A percentile compares a stretch with the other conserved stretches of the same genome.
phyloP scores from a whole-genome alignment of 2,113 vertebrate genomes.

The Microcebus murinus region DNA sequence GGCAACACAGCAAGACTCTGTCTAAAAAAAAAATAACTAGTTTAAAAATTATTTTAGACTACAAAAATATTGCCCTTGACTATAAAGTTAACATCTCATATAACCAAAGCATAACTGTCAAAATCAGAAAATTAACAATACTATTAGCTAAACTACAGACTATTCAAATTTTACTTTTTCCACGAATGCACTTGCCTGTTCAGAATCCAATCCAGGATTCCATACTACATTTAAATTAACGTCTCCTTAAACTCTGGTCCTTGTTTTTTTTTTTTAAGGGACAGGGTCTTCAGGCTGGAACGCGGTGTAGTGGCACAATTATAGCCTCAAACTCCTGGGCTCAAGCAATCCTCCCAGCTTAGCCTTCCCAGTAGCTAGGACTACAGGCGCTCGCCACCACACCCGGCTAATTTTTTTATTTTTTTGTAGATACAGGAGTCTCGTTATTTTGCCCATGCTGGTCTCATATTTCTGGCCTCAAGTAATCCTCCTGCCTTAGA shows the following conservation, averaged over 20 bases:
- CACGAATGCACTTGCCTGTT: background rate
- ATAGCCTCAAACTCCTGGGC: no score
- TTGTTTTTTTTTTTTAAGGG: background rate
- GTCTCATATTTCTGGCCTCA: no score
- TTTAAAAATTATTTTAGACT: background rate
- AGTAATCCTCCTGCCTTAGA: no score
- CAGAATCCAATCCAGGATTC: background rate
- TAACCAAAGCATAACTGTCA: background rate
- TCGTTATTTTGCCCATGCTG: no score
- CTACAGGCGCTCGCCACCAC: no score
- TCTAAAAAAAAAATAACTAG: background rate
- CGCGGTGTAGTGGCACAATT: no score
- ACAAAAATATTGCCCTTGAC: background rate
- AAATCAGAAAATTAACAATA: background rate
- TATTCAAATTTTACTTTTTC: background rate
- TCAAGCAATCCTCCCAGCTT: no score
- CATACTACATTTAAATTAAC: background rate
- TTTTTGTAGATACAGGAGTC: no score
- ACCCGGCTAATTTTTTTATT: no score
- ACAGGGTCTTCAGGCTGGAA: no score
- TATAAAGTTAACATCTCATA: conserved; percentile 17
- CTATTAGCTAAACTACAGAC: background rate
- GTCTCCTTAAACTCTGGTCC: background rate
- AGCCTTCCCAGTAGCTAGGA: no score
- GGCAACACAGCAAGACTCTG: no score